phyloP scores from a whole-genome alignment of 2,888 invertebrate species.

The Campaea margaritaria region DNA sequence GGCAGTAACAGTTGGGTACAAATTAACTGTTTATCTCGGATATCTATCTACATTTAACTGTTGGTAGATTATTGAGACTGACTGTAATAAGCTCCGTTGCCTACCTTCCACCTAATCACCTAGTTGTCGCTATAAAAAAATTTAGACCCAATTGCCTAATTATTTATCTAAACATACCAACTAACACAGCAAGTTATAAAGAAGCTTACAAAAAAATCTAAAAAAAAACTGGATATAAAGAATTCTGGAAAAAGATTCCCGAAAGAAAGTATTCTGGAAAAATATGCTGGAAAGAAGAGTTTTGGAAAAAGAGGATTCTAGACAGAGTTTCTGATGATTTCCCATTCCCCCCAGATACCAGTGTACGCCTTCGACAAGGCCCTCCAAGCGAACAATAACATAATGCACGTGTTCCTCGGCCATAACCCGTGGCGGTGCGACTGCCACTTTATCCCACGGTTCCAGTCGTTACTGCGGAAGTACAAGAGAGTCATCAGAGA shows the following conservation, averaged over 20 bases:
- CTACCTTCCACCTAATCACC: too few species aligned
- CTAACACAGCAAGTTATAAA: too few species aligned
- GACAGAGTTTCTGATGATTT: neutral
- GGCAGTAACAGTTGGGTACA: too few species aligned
- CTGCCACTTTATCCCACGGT: conserved; percentile 91
- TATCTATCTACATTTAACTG: too few species aligned
- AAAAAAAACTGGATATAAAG: neutral
- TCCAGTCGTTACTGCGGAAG: conserved; percentile 89
- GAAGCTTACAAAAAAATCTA: too few species aligned
- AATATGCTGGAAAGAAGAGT: too few species aligned
- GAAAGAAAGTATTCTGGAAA: neutral
- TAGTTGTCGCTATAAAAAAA: too few species aligned
- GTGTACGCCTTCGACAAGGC: conserved; percentile 93
- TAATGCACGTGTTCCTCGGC: conserved; percentile 88
- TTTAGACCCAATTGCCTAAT: too few species aligned
- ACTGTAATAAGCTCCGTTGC: too few species aligned
- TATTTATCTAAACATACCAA: neutral
- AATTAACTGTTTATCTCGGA: too few species aligned
- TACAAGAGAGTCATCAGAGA: conserved; percentile 90
- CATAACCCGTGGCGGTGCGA: conserved; percentile 94
- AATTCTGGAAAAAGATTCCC: neutral
- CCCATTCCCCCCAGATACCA: conserved; percentile 86
- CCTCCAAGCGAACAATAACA: conserved; percentile 89
- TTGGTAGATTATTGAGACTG: too few species aligned
- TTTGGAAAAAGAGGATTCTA: too few species aligned